A percentile compares a stretch with the other conserved stretches of the same genome.
Conservation (phyloP, 2,797 vertebrate genomes). For the Telmatherina bonti region DNA sequence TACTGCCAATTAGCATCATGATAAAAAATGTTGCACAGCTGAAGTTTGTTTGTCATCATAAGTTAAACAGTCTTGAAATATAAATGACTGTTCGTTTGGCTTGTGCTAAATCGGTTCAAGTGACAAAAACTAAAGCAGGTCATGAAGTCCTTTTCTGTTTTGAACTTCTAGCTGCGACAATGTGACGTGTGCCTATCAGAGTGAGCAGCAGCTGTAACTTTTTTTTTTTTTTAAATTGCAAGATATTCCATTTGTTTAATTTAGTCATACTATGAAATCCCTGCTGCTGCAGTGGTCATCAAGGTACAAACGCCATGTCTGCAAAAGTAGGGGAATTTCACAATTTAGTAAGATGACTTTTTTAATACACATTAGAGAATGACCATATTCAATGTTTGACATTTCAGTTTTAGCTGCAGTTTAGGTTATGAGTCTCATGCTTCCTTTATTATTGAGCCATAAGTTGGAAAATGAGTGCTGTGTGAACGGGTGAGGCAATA, state of each 20-base stretch:
- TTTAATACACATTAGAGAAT: slow-evolving; percentile 10
- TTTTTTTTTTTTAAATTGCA: too few species aligned
- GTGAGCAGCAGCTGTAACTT: background rate
- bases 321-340: background rate
- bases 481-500: slow-evolving; percentile 45
- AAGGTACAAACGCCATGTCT: background rate
- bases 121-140: background rate
- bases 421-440: slow-evolving; percentile 42
- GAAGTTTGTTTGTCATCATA: background rate
- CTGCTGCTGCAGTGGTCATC: background rate
- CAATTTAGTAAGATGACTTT: slow-evolving; percentile 1
- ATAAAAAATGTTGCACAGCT: background rate
- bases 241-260: background rate
- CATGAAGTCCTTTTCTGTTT: slow-evolving; percentile 9
- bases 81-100: background rate
- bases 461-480: slow-evolving; percentile 22
- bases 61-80: background rate
- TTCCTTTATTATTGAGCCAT: slow-evolving; percentile 45
- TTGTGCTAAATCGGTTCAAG: background rate
- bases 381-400: slow-evolving; percentile 29
- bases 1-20: background rate
- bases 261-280: background rate
- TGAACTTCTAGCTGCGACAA: background rate
- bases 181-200: background rate
- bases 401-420: slow-evolving; percentile 30